Evolutionary conservation across 2,113 vertebrate species (phyloP).

Genomic region (Neogale vison): DNA sequence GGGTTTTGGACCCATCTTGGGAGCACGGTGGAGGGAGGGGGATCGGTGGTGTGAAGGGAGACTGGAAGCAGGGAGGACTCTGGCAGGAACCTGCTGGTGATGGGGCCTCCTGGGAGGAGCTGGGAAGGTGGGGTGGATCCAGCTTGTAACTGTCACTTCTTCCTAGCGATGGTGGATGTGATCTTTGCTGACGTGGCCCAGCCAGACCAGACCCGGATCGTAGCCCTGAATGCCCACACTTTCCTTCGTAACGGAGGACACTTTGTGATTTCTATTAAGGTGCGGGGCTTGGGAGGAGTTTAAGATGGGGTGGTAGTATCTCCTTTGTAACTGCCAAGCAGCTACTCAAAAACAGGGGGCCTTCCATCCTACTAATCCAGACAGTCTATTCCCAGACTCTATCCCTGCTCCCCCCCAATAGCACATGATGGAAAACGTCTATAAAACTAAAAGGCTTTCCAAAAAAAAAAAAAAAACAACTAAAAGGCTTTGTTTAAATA

Average conservation of each 20-base stretch:
- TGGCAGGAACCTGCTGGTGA: neutral
- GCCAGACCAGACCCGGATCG: constrained; percentile 95
- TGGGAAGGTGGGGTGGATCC: neutral
- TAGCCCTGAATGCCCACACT: constrained; percentile 95
- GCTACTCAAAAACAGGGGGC: neutral
- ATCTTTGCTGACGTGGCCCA: constrained; percentile 96
- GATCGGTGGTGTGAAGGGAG: neutral
- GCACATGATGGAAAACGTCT: neutral
- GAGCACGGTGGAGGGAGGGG: neutral
- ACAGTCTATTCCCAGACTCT: neutral
- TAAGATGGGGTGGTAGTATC: neutral
- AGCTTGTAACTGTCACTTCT: neutral
- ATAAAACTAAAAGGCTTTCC: neutral
- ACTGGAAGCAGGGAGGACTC: neutral
- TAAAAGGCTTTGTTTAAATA: too few species aligned
- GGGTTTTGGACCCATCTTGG: constrained; percentile 32
- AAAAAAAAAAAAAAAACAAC: too few species aligned
- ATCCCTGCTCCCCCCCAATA: neutral
- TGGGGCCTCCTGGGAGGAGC: neutral
- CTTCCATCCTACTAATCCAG: neutral
- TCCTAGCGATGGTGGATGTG: constrained; percentile 95
- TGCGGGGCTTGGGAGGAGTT: constrained; percentile 62
- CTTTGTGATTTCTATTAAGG: constrained; percentile 97
- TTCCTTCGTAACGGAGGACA: constrained; percentile 95
- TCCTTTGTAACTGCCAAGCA: neutral